Conservation (phyloP, 2,113 vertebrate species). For the Syrrhaptes paradoxus region DNA sequence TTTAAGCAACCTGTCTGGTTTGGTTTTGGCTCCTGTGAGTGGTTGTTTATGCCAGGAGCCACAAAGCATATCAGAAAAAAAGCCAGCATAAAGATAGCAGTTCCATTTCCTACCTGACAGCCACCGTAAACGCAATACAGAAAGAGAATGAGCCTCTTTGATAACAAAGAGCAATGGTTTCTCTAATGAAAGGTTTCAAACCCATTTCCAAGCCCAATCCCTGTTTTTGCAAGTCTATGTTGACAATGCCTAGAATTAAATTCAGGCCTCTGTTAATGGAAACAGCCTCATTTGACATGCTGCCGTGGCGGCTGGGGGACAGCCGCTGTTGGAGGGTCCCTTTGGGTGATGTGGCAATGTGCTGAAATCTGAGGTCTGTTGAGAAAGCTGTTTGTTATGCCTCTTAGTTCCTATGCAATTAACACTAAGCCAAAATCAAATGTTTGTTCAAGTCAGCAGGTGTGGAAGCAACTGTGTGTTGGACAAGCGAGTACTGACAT, state of each 20-base stretch:
- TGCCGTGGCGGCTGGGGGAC: fast-evolving
- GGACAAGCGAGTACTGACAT: neutral
- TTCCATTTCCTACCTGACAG: neutral
- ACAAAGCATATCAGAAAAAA: neutral
- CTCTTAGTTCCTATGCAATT: neutral
- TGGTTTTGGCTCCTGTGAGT: neutral
- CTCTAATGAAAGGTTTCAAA: neutral
- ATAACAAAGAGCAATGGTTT: neutral
- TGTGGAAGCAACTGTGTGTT: neutral
- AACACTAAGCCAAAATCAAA: neutral
- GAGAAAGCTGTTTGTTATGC: neutral
- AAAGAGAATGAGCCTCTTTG: neutral
- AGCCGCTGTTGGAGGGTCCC: neutral
- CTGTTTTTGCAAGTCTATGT: neutral
- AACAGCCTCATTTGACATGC: neutral
- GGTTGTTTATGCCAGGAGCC: neutral
- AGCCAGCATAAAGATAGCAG: neutral
- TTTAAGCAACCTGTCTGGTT: neutral
- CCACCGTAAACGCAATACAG: neutral
- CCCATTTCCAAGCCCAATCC: neutral
- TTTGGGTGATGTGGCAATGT: neutral
- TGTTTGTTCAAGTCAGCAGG: neutral
- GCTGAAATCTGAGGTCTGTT: neutral
- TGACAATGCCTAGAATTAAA: neutral
- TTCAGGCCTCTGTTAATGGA: neutral